Evolutionary conservation across 2,113 vertebrate species (phyloP), one percentile per base, ranked within the genome.

Genomic region (Gobius niger): DNA sequence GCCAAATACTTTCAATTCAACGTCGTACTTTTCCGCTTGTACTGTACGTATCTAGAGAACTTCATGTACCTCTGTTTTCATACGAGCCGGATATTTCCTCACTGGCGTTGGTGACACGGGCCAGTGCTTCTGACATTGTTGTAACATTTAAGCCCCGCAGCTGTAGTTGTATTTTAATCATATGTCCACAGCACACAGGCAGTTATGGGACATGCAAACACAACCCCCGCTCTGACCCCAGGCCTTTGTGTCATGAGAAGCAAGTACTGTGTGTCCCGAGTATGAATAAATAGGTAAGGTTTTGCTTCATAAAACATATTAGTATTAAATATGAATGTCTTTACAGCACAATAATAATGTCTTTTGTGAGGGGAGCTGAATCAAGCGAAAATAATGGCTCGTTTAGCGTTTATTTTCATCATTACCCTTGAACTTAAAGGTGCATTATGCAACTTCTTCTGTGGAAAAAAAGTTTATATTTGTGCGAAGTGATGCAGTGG

Each of bases 81-180:
- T n/a, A n/a, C n/a, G n/a, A n/a, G n/a, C n/a, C n/a, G 1, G 9
- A 62, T n/a, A 44, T 50, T 19, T 44, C 51, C 50, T 76, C 73
- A 77, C 15, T 83, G 61, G 40, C 13, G 2, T 62, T 11, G 11
- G 10, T 52, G 19, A 46, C 65, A 67, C 53, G 71, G 44, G 7
- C 15, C 6, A 12, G 14, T 80, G 56, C 10, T 66, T 67, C 42
- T 82, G 78, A 85, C 78, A 73, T 78, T 82, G 76, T 82, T 70
- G 5, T 74, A 44, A 11, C 63, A 65, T 61, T 52, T 34, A 66
- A 57, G 66, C 49, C 63, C 72, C 44, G 49, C 68, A 71, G 71
- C 51, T 68, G 62, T 65, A 53, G 52, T 13, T 73, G 6, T 42
- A 42, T 51, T 71, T 73, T 62, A 78, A 73, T 44, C 42, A 49